A percentile compares a stretch with the other conserved stretches of the same genome.
These are phyloP conservation scores for Phyllostomus discolor DNA, from an alignment of 2,113 vertebrate species.

Conservation along the genomic window DNA sequence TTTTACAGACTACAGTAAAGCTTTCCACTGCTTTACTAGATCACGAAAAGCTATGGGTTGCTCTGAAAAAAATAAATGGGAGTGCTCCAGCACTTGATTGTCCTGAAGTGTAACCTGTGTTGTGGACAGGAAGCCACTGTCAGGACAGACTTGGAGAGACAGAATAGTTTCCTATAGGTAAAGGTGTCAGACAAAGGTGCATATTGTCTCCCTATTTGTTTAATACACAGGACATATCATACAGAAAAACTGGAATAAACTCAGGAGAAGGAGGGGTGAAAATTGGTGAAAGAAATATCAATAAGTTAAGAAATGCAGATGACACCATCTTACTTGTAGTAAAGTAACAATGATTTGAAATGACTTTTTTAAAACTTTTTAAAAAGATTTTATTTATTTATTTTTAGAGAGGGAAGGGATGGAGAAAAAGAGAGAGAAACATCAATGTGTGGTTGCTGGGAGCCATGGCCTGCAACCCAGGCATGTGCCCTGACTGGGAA, in stretches of 20 bases:
- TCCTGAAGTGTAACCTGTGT: background rate
- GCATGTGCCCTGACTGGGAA: too few species aligned
- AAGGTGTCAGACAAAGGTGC: background rate
- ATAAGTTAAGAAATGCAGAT: background rate
- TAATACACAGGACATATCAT: background rate
- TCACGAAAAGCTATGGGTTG: background rate
- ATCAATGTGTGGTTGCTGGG: too few species aligned
- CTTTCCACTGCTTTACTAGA: background rate
- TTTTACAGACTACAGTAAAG: background rate
- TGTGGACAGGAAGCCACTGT: background rate
- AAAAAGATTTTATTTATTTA: too few species aligned
- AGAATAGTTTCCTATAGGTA: background rate
- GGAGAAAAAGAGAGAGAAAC: too few species aligned
- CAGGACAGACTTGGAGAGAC: background rate
- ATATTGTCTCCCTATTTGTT: background rate
- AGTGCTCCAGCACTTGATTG: background rate
- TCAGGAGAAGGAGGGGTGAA: background rate
- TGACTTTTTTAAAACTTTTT: background rate
- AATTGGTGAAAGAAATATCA: background rate
- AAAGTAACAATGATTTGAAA: background rate
- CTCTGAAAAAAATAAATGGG: background rate
- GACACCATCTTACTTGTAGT: background rate
- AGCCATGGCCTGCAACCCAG: too few species aligned
- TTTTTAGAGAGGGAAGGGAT: too few species aligned
- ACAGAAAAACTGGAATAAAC: background rate